Evolutionary conservation across 1,140 invertebrate species (phyloP), one percentile per base, ranked within the genome.

Genomic region (Samia ricini): DNA sequence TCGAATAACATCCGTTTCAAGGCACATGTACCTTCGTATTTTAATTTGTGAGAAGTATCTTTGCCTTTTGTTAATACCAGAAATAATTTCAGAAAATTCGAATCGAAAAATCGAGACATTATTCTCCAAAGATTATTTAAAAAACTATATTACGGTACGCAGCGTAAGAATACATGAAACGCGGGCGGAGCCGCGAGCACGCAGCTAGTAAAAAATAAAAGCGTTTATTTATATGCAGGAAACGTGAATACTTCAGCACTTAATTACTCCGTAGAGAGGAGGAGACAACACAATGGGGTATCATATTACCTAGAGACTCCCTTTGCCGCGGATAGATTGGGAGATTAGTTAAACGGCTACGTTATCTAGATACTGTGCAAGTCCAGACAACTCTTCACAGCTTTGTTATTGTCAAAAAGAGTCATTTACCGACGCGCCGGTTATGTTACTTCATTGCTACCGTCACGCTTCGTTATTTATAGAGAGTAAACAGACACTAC

Each of bases 221-320:
- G 10, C 12, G 29, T 58, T 73, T 67, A 70, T 73, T 64, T 56
- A 56, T 54, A 24, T 54, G 57, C 57, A 23, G 57, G 68, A 70
- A 77, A 75, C 64, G 71, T 72, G 76, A 76, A 69, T 72, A 68
- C 65, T 69, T 72, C 67, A 63, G 51, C 67, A 72, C 66, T 73
- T 74, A 80, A 81, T 78, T 76, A 75, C 76, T 63, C 61, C 61
- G n/a, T n/a, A n/a, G 66, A 71, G 67, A 67, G 59, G 33, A n/a
- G 50, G 69, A 73, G 77, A 80, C 72, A 81, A 72, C 64, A 81
- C 79, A 81, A 81, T 81, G 69, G 74, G 48, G 61, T 69, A 66
- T 81, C 72, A 71, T 49, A 67, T 81, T 81, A 72, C 76, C 18
- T 19, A 64, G 59, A 69, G 59, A 69, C 72, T 76, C 33, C 57